Percentiles rank a stretch among this genome's conserved stretches.
Conservation (phyloP, 37 sponge, comb jelly and placozoan species). For the Petrosia ficiformis region DNA sequence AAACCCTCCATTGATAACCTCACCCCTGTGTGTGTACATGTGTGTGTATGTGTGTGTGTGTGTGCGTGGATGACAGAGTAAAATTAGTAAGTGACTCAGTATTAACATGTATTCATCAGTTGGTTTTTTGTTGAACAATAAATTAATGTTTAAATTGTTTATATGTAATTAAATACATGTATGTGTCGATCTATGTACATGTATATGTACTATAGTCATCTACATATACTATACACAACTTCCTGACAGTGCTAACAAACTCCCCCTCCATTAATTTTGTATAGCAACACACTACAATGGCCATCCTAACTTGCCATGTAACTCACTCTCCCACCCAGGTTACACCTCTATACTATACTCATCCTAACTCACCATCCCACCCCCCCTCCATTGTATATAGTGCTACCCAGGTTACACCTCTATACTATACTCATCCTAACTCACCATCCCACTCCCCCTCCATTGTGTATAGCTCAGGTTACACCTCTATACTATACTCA, state of each 20-base stretch:
- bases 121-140: too few relatives aligned
- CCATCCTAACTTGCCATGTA: slow-evolving; percentile 71
- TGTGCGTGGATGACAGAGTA: too few relatives aligned
- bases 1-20: slow-evolving; percentile 99
- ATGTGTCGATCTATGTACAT: too few relatives aligned
- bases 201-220: too few relatives aligned
- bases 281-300: slow-evolving; percentile 24
- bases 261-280: slow-evolving; percentile 99
- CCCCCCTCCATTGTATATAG: slow-evolving; percentile 97
- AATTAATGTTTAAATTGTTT: too few relatives aligned
- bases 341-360: not conserved
- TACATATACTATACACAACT: too few relatives aligned
- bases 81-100: too few relatives aligned
- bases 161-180: too few relatives aligned
- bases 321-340: slow-evolving; percentile 90
- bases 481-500: not conserved
- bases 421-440: slow-evolving; percentile 2
- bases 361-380: slow-evolving; percentile 85
- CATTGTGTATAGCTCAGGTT: slow-evolving; percentile 91
- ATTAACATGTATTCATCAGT: too few relatives aligned
- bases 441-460: slow-evolving; percentile 99
- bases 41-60: too few relatives aligned
- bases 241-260: slow-evolving; percentile 88
- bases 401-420: slow-evolving; percentile 61
- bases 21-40: slow-evolving; percentile 67